A percentile compares a stretch with the other conserved stretches of the same genome.
These are phyloP conservation scores for Zosterops pallidus DNA, from an alignment of 2,113 vertebrate genomes.

Conservation along the genomic window DNA sequence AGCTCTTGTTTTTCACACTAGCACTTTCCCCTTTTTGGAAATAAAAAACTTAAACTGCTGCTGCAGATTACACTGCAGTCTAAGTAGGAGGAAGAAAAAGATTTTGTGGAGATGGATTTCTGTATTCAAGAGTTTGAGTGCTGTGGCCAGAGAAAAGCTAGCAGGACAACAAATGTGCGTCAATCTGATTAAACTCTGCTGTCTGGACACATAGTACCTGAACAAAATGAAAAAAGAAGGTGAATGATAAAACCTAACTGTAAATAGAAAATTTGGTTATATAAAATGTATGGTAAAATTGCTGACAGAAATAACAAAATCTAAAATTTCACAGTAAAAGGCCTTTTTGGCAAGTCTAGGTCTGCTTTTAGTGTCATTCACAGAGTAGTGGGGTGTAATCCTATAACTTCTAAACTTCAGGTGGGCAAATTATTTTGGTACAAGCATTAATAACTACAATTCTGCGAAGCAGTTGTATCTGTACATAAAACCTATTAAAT, in stretches of 20 bases:
- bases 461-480: neutral
- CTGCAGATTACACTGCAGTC: neutral
- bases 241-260: neutral
- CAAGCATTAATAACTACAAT: neutral
- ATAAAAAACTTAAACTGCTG: neutral
- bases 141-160: neutral
- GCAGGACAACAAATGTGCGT: neutral
- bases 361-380: neutral
- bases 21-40: neutral
- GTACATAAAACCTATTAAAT: neutral
- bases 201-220: neutral
- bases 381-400: neutral
- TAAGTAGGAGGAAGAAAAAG: conserved; percentile 25
- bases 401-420: neutral
- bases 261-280: neutral
- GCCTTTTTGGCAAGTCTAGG: neutral
- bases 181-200: neutral
- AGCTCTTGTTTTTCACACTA: conserved; percentile 10
- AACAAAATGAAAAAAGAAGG: neutral
- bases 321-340: neutral
- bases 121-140: neutral
- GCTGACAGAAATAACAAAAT: neutral
- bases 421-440: neutral
- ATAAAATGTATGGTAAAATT: neutral
- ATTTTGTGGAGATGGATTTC: neutral